phyloP scores from a whole-genome alignment of 1,140 invertebrate species.

The Heliconius hermathena region DNA sequence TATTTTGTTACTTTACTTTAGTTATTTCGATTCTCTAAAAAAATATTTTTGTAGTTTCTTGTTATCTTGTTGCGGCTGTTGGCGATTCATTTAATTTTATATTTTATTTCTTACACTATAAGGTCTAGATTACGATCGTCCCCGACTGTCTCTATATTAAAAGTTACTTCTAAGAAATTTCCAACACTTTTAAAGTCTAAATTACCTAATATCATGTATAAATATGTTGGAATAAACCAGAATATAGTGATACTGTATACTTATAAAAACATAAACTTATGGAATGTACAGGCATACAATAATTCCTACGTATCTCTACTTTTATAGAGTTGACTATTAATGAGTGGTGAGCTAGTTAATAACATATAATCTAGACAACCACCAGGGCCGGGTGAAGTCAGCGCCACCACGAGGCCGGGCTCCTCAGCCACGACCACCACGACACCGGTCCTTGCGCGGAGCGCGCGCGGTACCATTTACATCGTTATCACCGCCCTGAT shows the following conservation, averaged over 20 bases:
- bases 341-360: background rate
- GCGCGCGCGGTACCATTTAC: constrained; percentile 45
- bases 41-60: constrained; percentile 11
- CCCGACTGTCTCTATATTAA: background rate
- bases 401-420: constrained; percentile 1
- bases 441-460: background rate
- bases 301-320: background rate
- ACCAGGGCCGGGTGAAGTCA: constrained; percentile 6
- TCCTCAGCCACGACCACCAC: background rate
- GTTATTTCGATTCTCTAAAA: background rate
- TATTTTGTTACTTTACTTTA: background rate
- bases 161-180: constrained; percentile 6
- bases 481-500: constrained; percentile 72
- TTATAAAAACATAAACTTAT: constrained; percentile 4
- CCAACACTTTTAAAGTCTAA: constrained; percentile 12
- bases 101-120: background rate
- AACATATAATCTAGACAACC: background rate
- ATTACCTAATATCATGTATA: constrained; percentile 10
- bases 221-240: background rate
- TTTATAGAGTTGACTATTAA: constrained; percentile 3
- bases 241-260: background rate
- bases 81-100: background rate
- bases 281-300: background rate
- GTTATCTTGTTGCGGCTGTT: constrained; percentile 1
- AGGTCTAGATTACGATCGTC: background rate